Percentiles rank a stretch among this genome's conserved stretches.
Conservation (phyloP, 2,888 invertebrate genomes). For the Liopterus haemorrhoidalis region DNA sequence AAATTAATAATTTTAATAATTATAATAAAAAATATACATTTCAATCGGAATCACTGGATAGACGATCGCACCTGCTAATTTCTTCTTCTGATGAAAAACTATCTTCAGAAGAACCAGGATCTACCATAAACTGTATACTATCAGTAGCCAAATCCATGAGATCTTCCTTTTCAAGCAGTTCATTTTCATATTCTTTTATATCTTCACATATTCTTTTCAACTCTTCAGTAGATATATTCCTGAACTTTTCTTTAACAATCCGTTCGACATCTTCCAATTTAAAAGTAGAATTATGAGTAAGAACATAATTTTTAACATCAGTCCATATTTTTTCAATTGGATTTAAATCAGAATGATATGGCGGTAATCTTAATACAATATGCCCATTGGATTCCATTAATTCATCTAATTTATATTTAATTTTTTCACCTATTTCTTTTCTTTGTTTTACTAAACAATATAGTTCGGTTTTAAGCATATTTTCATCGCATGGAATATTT, state of each 20-base stretch:
- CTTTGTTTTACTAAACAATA: conserved; percentile 25
- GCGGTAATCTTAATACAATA: conserved; percentile 29
- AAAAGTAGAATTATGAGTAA: conserved; percentile 10
- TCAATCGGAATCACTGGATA: too few relatives aligned
- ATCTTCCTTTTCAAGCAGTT: neutral
- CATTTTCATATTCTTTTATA: neutral
- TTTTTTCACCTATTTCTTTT: conserved; percentile 20
- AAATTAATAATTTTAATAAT: too few relatives aligned
- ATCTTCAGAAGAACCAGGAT: neutral
- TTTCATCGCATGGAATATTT: conserved; percentile 19
- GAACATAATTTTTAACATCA: conserved; percentile 16
- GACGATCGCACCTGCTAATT: too few relatives aligned
- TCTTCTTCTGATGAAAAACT: neutral
- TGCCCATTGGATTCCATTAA: conserved; percentile 25
- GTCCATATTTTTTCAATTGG: conserved; percentile 31
- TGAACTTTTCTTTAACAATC: conserved; percentile 12
- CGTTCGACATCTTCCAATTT: conserved; percentile 12
- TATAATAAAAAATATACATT: too few relatives aligned
- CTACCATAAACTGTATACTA: neutral
- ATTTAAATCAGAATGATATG: conserved; percentile 33
- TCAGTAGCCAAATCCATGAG: neutral
- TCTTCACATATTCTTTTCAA: too few relatives aligned
- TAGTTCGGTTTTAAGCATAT: conserved; percentile 28
- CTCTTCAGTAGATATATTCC: neutral
- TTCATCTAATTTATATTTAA: conserved; percentile 26